Evolutionary conservation across 2,888 invertebrate genomes (phyloP).

Genomic region (Acrobasis repandana): DNA sequence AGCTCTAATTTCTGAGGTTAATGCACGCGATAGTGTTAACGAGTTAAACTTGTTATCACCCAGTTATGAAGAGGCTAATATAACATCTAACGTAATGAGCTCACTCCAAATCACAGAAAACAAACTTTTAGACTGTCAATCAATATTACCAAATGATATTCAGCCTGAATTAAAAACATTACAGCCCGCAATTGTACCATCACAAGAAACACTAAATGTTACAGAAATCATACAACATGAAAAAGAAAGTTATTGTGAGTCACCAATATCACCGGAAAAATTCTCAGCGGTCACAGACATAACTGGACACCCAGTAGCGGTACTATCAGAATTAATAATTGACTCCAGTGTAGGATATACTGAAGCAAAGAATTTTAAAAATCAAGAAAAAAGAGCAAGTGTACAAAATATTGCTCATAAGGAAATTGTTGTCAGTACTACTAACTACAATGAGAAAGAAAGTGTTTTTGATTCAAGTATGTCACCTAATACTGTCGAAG

Average conservation of each 20-base stretch:
- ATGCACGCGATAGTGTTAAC: constrained; percentile 54
- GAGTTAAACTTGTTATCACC: constrained; percentile 47
- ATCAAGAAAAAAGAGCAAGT: constrained; percentile 65
- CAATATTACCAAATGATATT: constrained; percentile 43
- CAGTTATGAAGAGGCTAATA: constrained; percentile 60
- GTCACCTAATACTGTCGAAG: constrained; percentile 43
- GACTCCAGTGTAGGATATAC: constrained; percentile 63
- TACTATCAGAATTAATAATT: constrained; percentile 71
- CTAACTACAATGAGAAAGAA: constrained; percentile 83
- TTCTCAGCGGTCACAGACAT: constrained; percentile 69
- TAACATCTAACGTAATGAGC: constrained; percentile 52
- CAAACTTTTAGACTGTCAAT: constrained; percentile 71
- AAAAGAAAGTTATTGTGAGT: constrained; percentile 58
- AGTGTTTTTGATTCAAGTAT: constrained; percentile 39
- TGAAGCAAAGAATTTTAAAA: constrained; percentile 34
- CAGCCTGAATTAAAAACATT: constrained; percentile 54
- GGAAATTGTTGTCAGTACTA: constrained; percentile 79
- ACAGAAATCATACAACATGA: constrained; percentile 65
- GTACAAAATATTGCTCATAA: constrained; percentile 78
- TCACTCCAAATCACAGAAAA: constrained; percentile 68
- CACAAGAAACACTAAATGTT: constrained; percentile 54
- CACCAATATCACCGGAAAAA: constrained; percentile 37
- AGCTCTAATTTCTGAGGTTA: constrained; percentile 74
- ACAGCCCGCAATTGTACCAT: constrained; percentile 50
- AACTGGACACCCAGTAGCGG: constrained; percentile 76